A percentile compares a stretch with the other conserved stretches of the same genome.
These are phyloP conservation scores for Zapus hudsonius DNA, from an alignment of 2,113 vertebrate species.

Conservation along the genomic window DNA sequence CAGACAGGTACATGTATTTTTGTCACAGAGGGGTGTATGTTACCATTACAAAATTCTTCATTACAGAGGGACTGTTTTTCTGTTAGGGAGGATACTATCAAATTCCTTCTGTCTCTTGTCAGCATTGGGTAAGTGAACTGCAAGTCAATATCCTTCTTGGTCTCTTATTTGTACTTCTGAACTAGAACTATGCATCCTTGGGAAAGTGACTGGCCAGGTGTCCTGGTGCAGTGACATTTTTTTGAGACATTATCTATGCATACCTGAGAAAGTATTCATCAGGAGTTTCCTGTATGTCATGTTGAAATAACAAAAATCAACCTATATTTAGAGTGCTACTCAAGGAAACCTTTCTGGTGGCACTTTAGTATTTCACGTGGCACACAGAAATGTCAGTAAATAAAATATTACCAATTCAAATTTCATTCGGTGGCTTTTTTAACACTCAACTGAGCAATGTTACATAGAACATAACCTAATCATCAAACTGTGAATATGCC, in stretches of 20 bases:
- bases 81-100: background rate
- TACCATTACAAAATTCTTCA: background rate
- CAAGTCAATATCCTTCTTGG: background rate
- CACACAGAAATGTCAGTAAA: background rate
- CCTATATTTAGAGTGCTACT: background rate
- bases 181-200: accelerated
- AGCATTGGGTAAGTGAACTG: background rate
- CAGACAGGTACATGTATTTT: background rate
- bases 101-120: background rate
- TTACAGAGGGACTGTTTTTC: background rate
- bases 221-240: too few relatives aligned
- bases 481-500: background rate
- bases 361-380: background rate
- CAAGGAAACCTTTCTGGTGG: background rate
- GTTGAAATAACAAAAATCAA: background rate
- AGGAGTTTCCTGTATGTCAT: background rate
- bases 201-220: background rate
- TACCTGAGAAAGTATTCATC: accelerated
- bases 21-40: background rate
- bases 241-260: background rate
- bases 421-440: background rate
- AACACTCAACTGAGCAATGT: background rate
- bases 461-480: background rate
- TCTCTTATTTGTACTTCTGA: background rate
- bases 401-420: background rate